Base-by-base conservation (phyloP, 2,797 vertebrate genomes). In the Strix occidentalis region DNA sequence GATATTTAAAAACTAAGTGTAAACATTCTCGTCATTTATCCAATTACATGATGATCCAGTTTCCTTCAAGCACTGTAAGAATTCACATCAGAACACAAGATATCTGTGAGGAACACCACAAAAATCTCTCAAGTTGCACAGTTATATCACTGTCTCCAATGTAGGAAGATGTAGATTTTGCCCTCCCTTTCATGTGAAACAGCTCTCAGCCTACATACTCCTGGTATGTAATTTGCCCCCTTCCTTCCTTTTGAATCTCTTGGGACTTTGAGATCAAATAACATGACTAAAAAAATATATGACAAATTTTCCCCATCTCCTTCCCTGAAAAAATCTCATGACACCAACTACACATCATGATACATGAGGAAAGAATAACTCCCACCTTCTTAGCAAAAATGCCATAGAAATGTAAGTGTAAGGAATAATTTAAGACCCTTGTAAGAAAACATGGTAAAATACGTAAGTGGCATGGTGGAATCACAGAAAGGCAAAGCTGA, bases 81-180 rank as follows among this genome's bases (percentile, higher is more conserved):
- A 53, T 39, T n/a, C 41, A 16, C 41, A 60, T 6, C 15, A 72
- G 68, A 60, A 21, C 64, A 53, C 24, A 31, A 56, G 20, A 5
- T 33, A 29, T 3, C 57, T n/a, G 25, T 5, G 16, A 84, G 65
- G 29, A 93, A 3, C 48, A 60, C 13, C 65, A 25, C 23, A 18
- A 3, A 10, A 70, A 53, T 1, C 48, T 48, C 50, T 6, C 11
- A 9, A 3, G 51, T 41, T 39, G 17, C 65, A 33, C 66, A 70
- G 69, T 29, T 23, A 5, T 6, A 11, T 35, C 37, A 0, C 33
- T 20, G 33, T 6, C 60, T 48, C 21, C 5, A 0, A 13, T 2
- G 14, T 0, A 41, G 43, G 50, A 79, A 82, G n/a, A 83, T 15
- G 57, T 37, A 91, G 74, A 41, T 50, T 21, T 19, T 72, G 68